Conservation (phyloP, 2,797 vertebrate genomes). For the Dendrocincla tyrannina region DNA sequence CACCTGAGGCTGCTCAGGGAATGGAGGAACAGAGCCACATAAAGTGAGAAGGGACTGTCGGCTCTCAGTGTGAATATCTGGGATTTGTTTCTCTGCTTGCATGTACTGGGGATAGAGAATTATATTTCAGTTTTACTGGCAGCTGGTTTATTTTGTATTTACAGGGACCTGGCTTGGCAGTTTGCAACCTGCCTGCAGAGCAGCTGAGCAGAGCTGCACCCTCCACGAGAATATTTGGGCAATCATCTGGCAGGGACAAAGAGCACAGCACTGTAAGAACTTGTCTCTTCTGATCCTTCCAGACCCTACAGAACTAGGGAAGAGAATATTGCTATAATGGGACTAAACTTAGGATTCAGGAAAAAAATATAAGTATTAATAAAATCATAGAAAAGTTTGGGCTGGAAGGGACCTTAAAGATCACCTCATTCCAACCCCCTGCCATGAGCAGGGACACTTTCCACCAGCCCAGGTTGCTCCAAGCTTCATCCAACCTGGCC, state of each 20-base stretch:
- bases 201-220: not conserved
- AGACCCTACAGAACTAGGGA: not conserved
- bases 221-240: not conserved
- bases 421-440: not conserved
- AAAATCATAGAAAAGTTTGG: not conserved
- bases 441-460: not conserved
- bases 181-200: conserved; percentile 39
- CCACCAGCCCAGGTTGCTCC: fast-evolving
- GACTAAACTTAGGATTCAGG: not conserved
- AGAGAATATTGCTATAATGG: not conserved
- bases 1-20: not conserved
- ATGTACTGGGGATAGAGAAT: not conserved
- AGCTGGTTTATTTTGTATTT: conserved; percentile 38
- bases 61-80: not conserved
- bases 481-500: fast-evolving
- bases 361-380: not conserved
- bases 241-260: conserved; percentile 31
- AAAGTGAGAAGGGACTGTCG: not conserved
- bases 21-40: not conserved
- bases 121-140: conserved; percentile 37
- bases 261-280: not conserved
- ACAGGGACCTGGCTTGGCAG: conserved; percentile 25
- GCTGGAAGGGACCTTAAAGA: not conserved
- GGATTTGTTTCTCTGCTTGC: not conserved
- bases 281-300: not conserved